Evolutionary conservation across 2,888 invertebrate genomes (phyloP).

Genomic region (Diplolepis rosae): DNA sequence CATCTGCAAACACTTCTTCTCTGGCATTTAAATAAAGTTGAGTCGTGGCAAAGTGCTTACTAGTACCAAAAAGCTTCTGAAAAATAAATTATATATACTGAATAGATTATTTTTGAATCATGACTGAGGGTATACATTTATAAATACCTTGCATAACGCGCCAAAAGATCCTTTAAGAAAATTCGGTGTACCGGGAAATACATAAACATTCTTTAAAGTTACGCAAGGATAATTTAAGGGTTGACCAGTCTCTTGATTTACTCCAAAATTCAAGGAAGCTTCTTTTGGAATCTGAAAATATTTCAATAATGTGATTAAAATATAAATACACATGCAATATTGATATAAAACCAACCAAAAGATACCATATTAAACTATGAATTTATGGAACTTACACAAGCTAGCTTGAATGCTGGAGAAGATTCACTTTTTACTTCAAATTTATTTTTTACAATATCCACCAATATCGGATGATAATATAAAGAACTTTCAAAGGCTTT

Average conservation of each 20-base stretch:
- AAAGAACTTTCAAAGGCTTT: constrained; percentile 75
- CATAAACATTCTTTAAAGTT: constrained; percentile 78
- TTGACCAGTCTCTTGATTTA: constrained; percentile 57
- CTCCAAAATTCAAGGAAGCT: constrained; percentile 72
- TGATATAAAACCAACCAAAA: neutral
- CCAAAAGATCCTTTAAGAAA: constrained; percentile 73
- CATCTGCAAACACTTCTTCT: constrained; percentile 73
- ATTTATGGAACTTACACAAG: constrained; percentile 57
- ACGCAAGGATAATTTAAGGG: constrained; percentile 73
- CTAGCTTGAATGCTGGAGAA: constrained; percentile 73
- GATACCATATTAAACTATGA: neutral
- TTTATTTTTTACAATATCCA: constrained; percentile 72
- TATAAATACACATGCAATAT: neutral
- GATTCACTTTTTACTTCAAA: constrained; percentile 70
- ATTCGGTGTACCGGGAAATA: constrained; percentile 83
- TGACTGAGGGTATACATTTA: too few species aligned
- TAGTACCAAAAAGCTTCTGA: constrained; percentile 69
- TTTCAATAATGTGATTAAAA: constrained; percentile 21
- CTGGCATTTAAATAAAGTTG: constrained; percentile 73
- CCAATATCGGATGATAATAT: constrained; percentile 73
- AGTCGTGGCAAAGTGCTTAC: constrained; percentile 71
- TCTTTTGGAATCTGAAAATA: constrained; percentile 75
- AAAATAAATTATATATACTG: constrained; percentile 36
- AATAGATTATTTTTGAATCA: neutral
- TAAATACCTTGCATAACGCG: constrained; percentile 63